Base-by-base conservation (phyloP, 2,113 vertebrate genomes). In the Furnarius figulus region DNA sequence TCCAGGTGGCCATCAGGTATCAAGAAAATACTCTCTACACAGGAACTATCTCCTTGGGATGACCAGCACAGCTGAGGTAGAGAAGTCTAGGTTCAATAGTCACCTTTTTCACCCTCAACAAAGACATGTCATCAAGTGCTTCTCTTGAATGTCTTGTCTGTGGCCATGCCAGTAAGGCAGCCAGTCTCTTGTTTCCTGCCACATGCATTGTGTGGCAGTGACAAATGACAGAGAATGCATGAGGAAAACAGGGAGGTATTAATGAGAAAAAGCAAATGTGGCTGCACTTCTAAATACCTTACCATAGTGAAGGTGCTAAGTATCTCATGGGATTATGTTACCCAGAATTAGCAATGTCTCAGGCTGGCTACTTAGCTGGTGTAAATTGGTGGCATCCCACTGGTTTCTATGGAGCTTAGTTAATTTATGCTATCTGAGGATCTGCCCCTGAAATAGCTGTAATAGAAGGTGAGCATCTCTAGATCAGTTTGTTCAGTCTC, bases 1-100 rank as follows among this genome's bases (percentile, higher is more conserved):
- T 93, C 70, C 95, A 95, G 96, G 95, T 96, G 92, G 72, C 37
- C 68, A 84, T 22, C 72, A 95, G 95, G 93, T 96, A 93, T 42
- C 31, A 46, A 40, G 19, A 75, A 86, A 87, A 72, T 44, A 8
- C 24, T 52, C n/a, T 42, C 37, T 44, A 15, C 20, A 47, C 14
- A 75, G 72, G 44, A 90, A n/a, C 42, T 40, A 4, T 58, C 52
- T 77, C 33, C 42, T 67, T 62, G 90, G 67, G 24, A 61, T 53
- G 46, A 30, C 19, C 31, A 50, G 3, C 1, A 1, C 1, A 56
- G 44, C 61, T 73, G 65, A 87, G 66, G 42, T 30, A 37, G 14
- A 61, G 56, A 78, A 89, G 31, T 58, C 56, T 86, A 62, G 39
- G 35, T 52, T 84, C 44, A 44, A 25, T 9, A 90, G 23, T 25